Evolutionary conservation across 2,888 invertebrate genomes (phyloP).

Genomic region (Abrostola tripartita): DNA sequence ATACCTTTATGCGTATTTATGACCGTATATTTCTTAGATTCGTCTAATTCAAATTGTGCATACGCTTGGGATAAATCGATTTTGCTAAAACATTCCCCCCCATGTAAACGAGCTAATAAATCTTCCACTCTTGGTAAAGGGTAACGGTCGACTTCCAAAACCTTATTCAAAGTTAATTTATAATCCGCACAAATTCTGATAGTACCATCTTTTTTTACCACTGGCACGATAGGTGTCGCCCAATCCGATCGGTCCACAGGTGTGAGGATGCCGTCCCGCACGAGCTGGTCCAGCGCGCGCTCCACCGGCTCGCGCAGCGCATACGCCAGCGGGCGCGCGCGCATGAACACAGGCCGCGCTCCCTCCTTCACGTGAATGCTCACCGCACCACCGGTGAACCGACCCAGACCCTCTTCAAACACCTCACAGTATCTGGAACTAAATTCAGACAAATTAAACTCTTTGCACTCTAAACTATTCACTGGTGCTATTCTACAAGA

Average conservation of each 20-base stretch:
- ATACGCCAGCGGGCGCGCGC: no score
- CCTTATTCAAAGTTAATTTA: slow-evolving; percentile 55
- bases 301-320: slow-evolving; percentile 45
- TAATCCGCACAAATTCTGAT: slow-evolving; percentile 56
- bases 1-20: slow-evolving; percentile 46
- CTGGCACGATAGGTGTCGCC: slow-evolving; percentile 55
- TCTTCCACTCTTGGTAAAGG: slow-evolving; percentile 51
- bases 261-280: slow-evolving; percentile 43
- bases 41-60: slow-evolving; percentile 30
- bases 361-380: slow-evolving; percentile 32
- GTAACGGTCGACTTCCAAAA: slow-evolving; percentile 53
- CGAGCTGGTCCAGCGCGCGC: slow-evolving; percentile 37
- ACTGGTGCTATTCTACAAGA: no score
- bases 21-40: slow-evolving; percentile 43
- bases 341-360: slow-evolving; percentile 41
- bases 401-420: slow-evolving; percentile 50
- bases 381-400: slow-evolving; percentile 52
- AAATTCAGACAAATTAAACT: slow-evolving; percentile 8
- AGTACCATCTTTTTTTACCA: slow-evolving; percentile 52
- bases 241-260: slow-evolving; percentile 53
- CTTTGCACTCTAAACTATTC: background rate
- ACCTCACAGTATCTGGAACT: slow-evolving; percentile 53
- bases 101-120: slow-evolving; percentile 35
- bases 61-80: slow-evolving; percentile 29
- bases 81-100: slow-evolving; percentile 23